Conservation (phyloP, 2,113 vertebrate species). For the Rhineura floridana region DNA sequence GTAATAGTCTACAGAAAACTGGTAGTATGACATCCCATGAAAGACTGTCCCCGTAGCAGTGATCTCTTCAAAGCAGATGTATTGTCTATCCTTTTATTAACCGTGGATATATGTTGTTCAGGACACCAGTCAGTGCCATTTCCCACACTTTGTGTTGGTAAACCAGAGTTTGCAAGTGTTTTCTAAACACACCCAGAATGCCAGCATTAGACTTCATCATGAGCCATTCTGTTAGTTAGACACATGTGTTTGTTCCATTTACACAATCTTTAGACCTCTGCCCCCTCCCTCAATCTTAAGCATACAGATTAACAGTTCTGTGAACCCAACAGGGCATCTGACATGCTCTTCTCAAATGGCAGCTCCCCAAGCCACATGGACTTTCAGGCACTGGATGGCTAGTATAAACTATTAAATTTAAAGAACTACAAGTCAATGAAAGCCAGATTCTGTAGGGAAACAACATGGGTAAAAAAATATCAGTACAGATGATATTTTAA, state of each 20-base stretch:
- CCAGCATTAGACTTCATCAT: background rate
- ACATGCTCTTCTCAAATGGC: background rate
- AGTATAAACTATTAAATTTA: conserved; percentile 40
- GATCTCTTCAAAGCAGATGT: conserved; percentile 7
- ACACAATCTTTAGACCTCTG: background rate
- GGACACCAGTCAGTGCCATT: background rate
- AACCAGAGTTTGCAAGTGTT: background rate
- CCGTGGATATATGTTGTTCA: background rate
- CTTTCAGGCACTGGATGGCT: conserved; percentile 13
- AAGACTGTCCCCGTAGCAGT: background rate
- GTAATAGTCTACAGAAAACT: background rate
- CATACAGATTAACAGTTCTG: background rate
- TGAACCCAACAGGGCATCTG: background rate
- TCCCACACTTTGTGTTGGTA: background rate
- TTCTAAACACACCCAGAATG: background rate
- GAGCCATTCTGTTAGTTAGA: background rate
- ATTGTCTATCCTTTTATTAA: background rate
- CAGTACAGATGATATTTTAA: conserved; percentile 74
- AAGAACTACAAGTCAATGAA: conserved; percentile 44
- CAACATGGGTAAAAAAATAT: conserved; percentile 73
- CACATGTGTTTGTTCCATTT: background rate
- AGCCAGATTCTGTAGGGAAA: conserved; percentile 71
- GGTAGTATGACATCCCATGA: background rate
- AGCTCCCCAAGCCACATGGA: conserved; percentile 1
- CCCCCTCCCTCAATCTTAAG: background rate